Percentiles rank a stretch among this genome's conserved stretches.
phyloP scores from a whole-genome alignment of 2,888 invertebrate species.

The Venusia cambrica region DNA sequence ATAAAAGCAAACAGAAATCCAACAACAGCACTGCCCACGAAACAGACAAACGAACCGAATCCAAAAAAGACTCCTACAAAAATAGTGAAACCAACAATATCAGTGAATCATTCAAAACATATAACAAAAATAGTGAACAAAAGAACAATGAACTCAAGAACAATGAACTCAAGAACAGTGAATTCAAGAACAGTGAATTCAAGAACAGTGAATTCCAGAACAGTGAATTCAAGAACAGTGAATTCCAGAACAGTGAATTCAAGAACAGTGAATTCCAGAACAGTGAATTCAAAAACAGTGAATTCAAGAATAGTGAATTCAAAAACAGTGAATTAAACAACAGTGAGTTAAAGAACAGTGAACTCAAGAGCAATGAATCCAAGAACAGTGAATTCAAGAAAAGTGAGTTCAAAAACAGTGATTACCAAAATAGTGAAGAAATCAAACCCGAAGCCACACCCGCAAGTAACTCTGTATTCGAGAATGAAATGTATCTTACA shows the following conservation, averaged over 20 bases:
- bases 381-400: slow-evolving; percentile 15
- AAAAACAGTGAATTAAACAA: slow-evolving; percentile 16
- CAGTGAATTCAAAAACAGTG: slow-evolving; percentile 16
- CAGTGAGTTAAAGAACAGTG: slow-evolving; percentile 11
- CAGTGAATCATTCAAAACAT: slow-evolving; percentile 25
- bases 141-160: slow-evolving; percentile 17
- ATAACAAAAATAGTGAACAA: slow-evolving; percentile 12
- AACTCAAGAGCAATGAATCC: slow-evolving; percentile 16
- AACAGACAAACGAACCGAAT: slow-evolving; percentile 32
- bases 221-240: too few species aligned
- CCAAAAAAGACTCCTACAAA: slow-evolving; percentile 28
- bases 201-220: slow-evolving; percentile 15
- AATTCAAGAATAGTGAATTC: slow-evolving; percentile 14
- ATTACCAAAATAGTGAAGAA: slow-evolving; percentile 18
- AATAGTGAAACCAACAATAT: slow-evolving; percentile 17
- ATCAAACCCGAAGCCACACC: slow-evolving; percentile 24
- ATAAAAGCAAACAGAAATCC: slow-evolving; percentile 78
- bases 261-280: slow-evolving; percentile 7
- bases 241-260: slow-evolving; percentile 15
- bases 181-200: slow-evolving; percentile 10
- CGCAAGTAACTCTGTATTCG: slow-evolving; percentile 53
- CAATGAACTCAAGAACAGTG: slow-evolving; percentile 18
- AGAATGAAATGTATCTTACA: slow-evolving; percentile 59
- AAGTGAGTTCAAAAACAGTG: slow-evolving; percentile 15
- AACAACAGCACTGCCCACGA: slow-evolving; percentile 68